A percentile compares a stretch with the other conserved stretches of the same genome.
Evolutionary conservation across 2,888 invertebrate species (phyloP).

Genomic region (Athalia circularis): DNA sequence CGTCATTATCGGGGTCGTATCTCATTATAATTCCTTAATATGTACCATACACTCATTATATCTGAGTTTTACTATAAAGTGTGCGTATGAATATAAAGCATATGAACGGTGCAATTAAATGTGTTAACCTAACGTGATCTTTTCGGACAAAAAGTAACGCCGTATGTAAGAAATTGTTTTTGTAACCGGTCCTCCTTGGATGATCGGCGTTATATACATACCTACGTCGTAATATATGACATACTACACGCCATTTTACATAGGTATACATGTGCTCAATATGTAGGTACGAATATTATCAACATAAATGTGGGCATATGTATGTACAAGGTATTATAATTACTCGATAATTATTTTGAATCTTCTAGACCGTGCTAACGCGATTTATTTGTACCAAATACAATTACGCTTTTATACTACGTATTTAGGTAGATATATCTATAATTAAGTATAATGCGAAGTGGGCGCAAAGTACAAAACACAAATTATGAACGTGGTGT

Average conservation of each 20-base stretch:
- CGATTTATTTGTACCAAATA: not conserved
- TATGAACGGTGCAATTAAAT: not conserved
- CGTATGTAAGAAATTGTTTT: slow-evolving; percentile 26
- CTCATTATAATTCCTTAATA: too few relatives aligned
- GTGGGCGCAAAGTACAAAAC: not conserved
- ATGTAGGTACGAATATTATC: not conserved
- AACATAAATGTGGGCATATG: not conserved
- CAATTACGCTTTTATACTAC: not conserved
- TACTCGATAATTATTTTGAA: slow-evolving; percentile 35
- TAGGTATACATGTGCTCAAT: not conserved
- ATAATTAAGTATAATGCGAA: not conserved
- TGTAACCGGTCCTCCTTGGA: slow-evolving; percentile 39
- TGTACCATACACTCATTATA: too few relatives aligned
- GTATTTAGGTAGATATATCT: not conserved
- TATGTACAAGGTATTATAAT: slow-evolving; percentile 24
- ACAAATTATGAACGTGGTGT: not conserved
- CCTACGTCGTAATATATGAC: not conserved
- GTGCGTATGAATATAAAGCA: slow-evolving; percentile 4
- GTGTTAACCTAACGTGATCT: slow-evolving; percentile 19
- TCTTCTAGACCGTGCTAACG: slow-evolving; percentile 2
- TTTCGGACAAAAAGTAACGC: slow-evolving; percentile 14
- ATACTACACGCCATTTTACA: not conserved
- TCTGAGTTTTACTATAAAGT: not conserved
- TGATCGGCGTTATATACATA: not conserved
- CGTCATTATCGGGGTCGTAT: too few relatives aligned